Percentiles rank a stretch among this genome's conserved stretches.
Conservation (phyloP, 1,140 invertebrate genomes). For the Batillaria attramentaria region DNA sequence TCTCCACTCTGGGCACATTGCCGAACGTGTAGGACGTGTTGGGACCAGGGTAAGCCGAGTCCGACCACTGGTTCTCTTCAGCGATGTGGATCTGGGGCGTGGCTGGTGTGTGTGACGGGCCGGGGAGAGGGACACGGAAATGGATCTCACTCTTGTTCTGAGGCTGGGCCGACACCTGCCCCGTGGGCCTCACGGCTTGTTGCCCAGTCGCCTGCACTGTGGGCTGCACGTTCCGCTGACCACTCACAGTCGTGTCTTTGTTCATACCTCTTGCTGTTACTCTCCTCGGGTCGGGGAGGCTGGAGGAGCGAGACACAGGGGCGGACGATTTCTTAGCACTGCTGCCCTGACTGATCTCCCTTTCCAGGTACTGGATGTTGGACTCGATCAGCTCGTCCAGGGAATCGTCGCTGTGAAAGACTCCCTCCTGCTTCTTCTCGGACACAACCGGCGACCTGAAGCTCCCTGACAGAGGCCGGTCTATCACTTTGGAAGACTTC, state of each 20-base stretch:
- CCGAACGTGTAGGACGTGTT: conserved; percentile 13
- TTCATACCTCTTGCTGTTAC: not conserved
- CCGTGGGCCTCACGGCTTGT: not conserved
- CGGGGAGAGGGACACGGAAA: conserved; percentile 39
- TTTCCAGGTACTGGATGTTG: conserved; percentile 65
- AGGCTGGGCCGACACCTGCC: not conserved
- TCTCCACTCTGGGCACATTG: conserved; percentile 19
- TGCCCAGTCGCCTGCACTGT: conserved; percentile 9
- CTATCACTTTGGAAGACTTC: conserved; percentile 19
- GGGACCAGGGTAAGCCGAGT: not conserved
- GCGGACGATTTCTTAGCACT: conserved; percentile 15
- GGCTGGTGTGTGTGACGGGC: not conserved
- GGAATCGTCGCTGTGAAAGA: conserved; percentile 59
- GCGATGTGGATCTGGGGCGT: conserved; percentile 33
- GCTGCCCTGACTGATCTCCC: conserved; percentile 48
- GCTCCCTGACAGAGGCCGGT: conserved; percentile 20
- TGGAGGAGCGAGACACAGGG: conserved; percentile 38
- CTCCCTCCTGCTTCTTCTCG: not conserved
- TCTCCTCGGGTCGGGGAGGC: conserved; percentile 41
- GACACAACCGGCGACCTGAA: conserved; percentile 1
- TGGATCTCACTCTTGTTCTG: conserved; percentile 31
- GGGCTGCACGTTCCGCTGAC: not conserved
- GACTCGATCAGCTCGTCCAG: conserved; percentile 66
- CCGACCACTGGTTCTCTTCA: conserved; percentile 35
- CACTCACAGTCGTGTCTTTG: not conserved